A percentile compares a stretch with the other conserved stretches of the same genome.
Evolutionary conservation across 2,113 vertebrate genomes (phyloP).

Genomic region (Synchiropus splendidus): DNA sequence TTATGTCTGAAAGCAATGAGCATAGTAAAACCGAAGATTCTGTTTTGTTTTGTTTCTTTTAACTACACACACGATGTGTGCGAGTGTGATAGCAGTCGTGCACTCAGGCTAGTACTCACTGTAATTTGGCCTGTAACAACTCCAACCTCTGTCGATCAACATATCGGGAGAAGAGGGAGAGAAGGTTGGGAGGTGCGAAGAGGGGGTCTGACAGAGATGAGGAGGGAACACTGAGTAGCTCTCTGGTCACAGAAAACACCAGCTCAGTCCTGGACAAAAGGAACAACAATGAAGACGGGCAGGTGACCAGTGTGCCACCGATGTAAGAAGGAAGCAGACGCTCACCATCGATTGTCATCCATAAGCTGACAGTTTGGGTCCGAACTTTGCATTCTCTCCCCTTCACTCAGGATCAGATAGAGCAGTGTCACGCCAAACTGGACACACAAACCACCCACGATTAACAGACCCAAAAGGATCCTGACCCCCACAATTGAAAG

Average conservation of each 20-base stretch:
- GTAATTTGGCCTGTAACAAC: constrained; percentile 85
- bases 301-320: not conserved
- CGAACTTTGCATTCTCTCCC: constrained; percentile 83
- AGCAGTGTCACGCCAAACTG: constrained; percentile 91
- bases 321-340: not conserved
- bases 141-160: constrained; percentile 87
- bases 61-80: too few relatives aligned
- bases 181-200: constrained; percentile 79
- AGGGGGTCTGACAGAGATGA: constrained; percentile 75
- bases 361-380: constrained; percentile 71
- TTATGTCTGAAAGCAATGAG: too few relatives aligned
- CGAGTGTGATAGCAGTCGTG: too few relatives aligned
- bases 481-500: too few relatives aligned
- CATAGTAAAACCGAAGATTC: too few relatives aligned
- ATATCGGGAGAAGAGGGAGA: constrained; percentile 87
- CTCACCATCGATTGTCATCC: constrained; percentile 84
- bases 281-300: not conserved
- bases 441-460: constrained; percentile 1
- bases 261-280: constrained; percentile 74
- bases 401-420: constrained; percentile 84
- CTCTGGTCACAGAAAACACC: constrained; percentile 82
- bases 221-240: constrained; percentile 77
- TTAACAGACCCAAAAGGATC: too few relatives aligned
- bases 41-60: too few relatives aligned
- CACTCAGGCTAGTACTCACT: constrained; percentile 70